phyloP scores from a whole-genome alignment of 2,888 invertebrate genomes.

The Neuroscelio doddi region DNA sequence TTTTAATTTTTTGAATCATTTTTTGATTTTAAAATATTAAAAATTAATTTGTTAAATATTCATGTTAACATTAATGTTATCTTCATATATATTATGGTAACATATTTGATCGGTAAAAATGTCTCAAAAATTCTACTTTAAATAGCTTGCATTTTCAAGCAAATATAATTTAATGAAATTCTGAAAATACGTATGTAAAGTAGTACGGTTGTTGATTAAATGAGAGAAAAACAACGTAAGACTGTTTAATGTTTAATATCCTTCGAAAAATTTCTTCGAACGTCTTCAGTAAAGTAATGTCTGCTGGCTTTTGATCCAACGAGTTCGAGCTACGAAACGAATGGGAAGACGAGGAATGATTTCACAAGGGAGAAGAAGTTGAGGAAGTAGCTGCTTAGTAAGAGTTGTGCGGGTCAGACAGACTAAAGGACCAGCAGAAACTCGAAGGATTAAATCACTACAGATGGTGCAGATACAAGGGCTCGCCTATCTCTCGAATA shows the following conservation, averaged over 20 bases:
- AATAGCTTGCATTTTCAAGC: too few relatives aligned
- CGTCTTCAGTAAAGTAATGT: slow-evolving; percentile 42
- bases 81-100: too few relatives aligned
- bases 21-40: too few relatives aligned
- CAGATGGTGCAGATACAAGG: slow-evolving; percentile 62
- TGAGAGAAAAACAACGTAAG: slow-evolving; percentile 15
- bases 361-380: slow-evolving; percentile 63
- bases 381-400: slow-evolving; percentile 50
- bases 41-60: too few relatives aligned
- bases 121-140: too few relatives aligned
- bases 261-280: slow-evolving; percentile 26
- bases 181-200: too few relatives aligned
- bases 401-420: slow-evolving; percentile 41
- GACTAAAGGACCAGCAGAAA: slow-evolving; percentile 39
- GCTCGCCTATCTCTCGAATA: slow-evolving; percentile 59
- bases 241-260: slow-evolving; percentile 19
- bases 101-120: too few relatives aligned
- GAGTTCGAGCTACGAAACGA: slow-evolving; percentile 26
- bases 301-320: slow-evolving; percentile 37
- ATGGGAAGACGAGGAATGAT: slow-evolving; percentile 54
- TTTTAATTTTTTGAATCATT: too few relatives aligned
- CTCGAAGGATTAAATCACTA: slow-evolving; percentile 50
- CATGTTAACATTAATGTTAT: too few relatives aligned
- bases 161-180: too few relatives aligned
- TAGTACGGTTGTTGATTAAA: slow-evolving; percentile 20